These are phyloP conservation scores for Prunella strophiata DNA, from an alignment of 2,797 vertebrate species.

Conservation along the genomic window DNA sequence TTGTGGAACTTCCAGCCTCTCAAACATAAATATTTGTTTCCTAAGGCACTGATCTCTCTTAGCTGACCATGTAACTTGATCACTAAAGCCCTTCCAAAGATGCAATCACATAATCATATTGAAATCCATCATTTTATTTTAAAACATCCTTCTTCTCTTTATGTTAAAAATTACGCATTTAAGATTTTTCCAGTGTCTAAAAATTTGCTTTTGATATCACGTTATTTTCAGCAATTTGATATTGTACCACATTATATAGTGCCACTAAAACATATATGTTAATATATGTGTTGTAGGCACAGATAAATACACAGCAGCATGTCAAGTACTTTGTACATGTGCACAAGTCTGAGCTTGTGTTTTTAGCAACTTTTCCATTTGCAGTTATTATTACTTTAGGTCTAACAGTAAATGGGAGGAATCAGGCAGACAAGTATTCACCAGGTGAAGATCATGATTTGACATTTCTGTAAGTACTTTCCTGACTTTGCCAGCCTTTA, in stretches of 20 bases:
- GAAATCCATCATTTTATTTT: not conserved
- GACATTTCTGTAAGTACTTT: conserved; percentile 62
- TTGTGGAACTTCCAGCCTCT: not conserved
- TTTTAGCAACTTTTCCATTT: conserved; percentile 37
- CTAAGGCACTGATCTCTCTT: not conserved
- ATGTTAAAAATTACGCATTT: not conserved
- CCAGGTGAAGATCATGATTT: conserved; percentile 51
- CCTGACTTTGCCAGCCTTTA: conserved; percentile 13
- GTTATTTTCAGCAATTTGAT: not conserved
- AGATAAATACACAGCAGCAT: not conserved
- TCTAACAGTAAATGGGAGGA: conserved; percentile 48
- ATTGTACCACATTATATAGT: not conserved
- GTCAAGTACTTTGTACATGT: accelerated
- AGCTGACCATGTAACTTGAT: not conserved
- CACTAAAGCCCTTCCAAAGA: not conserved
- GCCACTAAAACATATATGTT: not conserved
- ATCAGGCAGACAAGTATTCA: conserved; percentile 65
- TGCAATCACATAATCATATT: not conserved
- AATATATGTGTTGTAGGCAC: not conserved
- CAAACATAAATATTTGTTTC: not conserved
- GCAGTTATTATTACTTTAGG: conserved; percentile 43
- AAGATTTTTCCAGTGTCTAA: not conserved
- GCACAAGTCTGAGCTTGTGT: not conserved
- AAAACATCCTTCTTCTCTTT: not conserved
- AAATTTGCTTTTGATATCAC: not conserved